A percentile compares a stretch with the other conserved stretches of the same genome.
These are phyloP conservation scores for Spialia ferax DNA, from an alignment of 2,888 invertebrate species.

Conservation along the genomic window DNA sequence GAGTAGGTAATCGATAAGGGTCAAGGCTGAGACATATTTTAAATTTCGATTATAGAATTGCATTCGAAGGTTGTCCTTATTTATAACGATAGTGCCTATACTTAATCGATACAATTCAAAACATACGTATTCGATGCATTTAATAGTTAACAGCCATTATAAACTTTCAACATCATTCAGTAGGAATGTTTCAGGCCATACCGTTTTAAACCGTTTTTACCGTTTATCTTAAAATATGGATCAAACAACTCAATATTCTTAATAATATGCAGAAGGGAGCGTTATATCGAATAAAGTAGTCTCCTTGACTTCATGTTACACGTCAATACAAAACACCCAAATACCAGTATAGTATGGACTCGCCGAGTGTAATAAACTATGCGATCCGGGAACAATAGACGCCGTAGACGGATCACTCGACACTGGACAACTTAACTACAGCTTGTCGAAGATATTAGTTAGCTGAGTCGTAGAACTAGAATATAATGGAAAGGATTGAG, in stretches of 20 bases:
- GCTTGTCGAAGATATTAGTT: background rate
- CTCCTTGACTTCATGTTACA: background rate
- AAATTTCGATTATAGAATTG: too few species aligned
- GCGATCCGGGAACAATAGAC: background rate
- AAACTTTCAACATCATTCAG: too few species aligned
- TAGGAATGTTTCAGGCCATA: too few species aligned
- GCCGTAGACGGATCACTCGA: slow-evolving; percentile 47
- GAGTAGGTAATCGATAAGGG: too few species aligned
- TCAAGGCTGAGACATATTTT: too few species aligned
- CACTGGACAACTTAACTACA: slow-evolving; percentile 32
- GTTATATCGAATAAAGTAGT: slow-evolving; percentile 5
- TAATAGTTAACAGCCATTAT: too few species aligned
- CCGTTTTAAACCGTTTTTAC: too few species aligned
- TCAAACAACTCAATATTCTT: background rate
- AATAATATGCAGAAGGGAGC: background rate
- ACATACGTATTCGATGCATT: too few species aligned
- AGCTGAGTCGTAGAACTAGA: background rate
- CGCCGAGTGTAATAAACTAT: slow-evolving; percentile 13
- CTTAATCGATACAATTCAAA: too few species aligned
- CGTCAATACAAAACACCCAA: slow-evolving; percentile 15
- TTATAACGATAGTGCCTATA: too few species aligned
- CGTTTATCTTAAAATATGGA: background rate
- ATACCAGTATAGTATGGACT: slow-evolving; percentile 7
- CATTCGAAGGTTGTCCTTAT: too few species aligned
- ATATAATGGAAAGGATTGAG: background rate